These are phyloP conservation scores for Rhodinocichla rosea DNA, from an alignment of 2,113 vertebrate genomes.

Conservation along the genomic window DNA sequence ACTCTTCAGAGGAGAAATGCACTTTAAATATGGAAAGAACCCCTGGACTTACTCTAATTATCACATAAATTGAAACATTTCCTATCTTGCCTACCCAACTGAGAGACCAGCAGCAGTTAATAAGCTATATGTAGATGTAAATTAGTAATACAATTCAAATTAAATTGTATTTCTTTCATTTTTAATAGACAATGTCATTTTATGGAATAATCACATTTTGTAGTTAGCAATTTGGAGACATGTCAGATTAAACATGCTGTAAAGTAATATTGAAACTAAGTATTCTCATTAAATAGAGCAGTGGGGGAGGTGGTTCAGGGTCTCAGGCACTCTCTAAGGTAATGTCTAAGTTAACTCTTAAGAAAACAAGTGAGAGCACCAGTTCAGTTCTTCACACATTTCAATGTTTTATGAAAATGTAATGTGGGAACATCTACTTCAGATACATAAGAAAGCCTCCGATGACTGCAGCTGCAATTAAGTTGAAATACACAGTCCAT, in stretches of 20 bases:
- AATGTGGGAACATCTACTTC: not conserved
- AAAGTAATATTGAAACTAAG: conserved; percentile 3
- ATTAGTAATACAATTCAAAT: conserved; percentile 33
- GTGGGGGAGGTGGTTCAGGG: not conserved
- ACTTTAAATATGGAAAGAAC: not conserved
- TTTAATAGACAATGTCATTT: conserved; percentile 11
- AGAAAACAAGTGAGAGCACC: not conserved
- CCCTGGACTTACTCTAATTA: conserved; percentile 9
- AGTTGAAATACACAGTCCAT: not conserved
- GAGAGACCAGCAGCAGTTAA: conserved; percentile 25
- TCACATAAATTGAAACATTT: conserved; percentile 39
- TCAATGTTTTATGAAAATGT: not conserved
- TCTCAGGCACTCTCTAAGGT: not conserved
- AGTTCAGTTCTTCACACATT: not conserved
- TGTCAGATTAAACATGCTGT: not conserved
- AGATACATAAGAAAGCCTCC: not conserved
- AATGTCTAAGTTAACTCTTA: not conserved
- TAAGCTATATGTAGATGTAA: conserved; percentile 24
- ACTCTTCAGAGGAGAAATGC: not conserved
- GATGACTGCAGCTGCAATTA: not conserved
- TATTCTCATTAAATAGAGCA: conserved; percentile 14
- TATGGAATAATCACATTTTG: conserved; percentile 24
- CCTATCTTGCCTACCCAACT: conserved; percentile 6
- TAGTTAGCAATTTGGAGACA: not conserved
- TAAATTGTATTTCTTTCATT: conserved; percentile 37